These are phyloP conservation scores for Aphis gossypii DNA, from an alignment of 1,140 invertebrate species.

Conservation along the genomic window DNA sequence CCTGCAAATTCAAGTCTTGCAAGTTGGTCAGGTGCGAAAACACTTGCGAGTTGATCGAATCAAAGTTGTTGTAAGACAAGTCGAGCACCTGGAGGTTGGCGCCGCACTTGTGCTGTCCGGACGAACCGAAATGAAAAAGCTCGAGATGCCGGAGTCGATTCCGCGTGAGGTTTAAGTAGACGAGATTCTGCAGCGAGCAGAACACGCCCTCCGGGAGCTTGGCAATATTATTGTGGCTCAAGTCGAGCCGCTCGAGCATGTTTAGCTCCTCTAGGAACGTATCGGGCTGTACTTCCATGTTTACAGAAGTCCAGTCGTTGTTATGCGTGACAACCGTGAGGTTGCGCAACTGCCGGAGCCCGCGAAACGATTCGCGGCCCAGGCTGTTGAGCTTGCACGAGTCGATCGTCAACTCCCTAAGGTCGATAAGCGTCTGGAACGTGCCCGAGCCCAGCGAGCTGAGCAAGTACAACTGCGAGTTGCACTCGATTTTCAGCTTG, in stretches of 20 bases:
- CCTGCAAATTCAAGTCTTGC: slow-evolving; percentile 72
- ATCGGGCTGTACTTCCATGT: slow-evolving; percentile 77
- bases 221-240: slow-evolving; percentile 89
- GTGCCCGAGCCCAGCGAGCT: slow-evolving; percentile 84
- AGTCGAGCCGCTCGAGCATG: slow-evolving; percentile 79
- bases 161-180: slow-evolving; percentile 80
- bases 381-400: slow-evolving; percentile 90
- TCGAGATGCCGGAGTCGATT: slow-evolving; percentile 81
- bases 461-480: slow-evolving; percentile 83
- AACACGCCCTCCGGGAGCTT: slow-evolving; percentile 81
- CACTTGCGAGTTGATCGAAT: slow-evolving; percentile 77
- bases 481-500: slow-evolving; percentile 81
- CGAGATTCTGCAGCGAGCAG: slow-evolving; percentile 79
- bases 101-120: slow-evolving; percentile 73
- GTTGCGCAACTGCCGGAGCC: slow-evolving; percentile 80
- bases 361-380: slow-evolving; percentile 82
- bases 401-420: slow-evolving; percentile 84
- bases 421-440: slow-evolving; percentile 81
- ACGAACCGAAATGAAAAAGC: slow-evolving; percentile 76
- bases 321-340: slow-evolving; percentile 88
- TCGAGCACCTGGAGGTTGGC: slow-evolving; percentile 78
- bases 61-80: slow-evolving; percentile 83
- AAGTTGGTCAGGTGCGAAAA: slow-evolving; percentile 75
- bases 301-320: slow-evolving; percentile 84
- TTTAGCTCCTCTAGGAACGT: slow-evolving; percentile 78